These are phyloP conservation scores for Suricata suricatta DNA, from an alignment of 2,113 vertebrate genomes.

Conservation along the genomic window DNA sequence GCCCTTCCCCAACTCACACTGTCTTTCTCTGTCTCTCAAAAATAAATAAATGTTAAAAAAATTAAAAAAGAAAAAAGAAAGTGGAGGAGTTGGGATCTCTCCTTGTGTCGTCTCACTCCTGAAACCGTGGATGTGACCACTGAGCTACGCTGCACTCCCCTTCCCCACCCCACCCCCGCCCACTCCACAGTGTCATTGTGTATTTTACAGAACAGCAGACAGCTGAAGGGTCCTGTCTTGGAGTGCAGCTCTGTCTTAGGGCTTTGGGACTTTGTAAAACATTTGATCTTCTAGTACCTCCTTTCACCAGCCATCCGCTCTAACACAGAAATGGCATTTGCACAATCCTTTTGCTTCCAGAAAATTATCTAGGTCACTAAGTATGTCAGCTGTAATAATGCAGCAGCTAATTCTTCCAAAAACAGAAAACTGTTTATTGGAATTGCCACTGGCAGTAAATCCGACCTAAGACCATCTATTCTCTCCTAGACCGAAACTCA, in stretches of 20 bases:
- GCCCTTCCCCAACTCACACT: too few species aligned
- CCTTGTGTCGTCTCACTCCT: neutral
- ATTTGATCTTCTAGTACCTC: neutral
- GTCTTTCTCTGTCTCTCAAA: too few species aligned
- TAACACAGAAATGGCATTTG: neutral
- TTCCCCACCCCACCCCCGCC: too few species aligned
- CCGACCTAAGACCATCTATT: neutral
- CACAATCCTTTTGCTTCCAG: neutral
- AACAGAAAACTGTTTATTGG: neutral
- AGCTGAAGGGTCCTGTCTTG: neutral
- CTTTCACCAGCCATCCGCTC: neutral
- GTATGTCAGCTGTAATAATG: neutral
- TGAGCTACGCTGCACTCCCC: neutral
- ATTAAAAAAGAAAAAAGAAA: too few species aligned
- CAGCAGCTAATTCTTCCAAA: neutral
- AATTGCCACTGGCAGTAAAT: neutral
- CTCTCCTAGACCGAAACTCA: neutral
- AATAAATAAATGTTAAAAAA: too few species aligned
- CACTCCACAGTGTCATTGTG: neutral
- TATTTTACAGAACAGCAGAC: neutral
- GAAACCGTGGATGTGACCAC: neutral
- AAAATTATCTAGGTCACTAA: constrained; percentile 45
- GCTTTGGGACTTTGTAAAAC: neutral
- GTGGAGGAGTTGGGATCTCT: neutral
- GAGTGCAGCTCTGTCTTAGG: neutral